Evolutionary conservation across 2,888 invertebrate genomes (phyloP).

Genomic region (Bellardia pandia): DNA sequence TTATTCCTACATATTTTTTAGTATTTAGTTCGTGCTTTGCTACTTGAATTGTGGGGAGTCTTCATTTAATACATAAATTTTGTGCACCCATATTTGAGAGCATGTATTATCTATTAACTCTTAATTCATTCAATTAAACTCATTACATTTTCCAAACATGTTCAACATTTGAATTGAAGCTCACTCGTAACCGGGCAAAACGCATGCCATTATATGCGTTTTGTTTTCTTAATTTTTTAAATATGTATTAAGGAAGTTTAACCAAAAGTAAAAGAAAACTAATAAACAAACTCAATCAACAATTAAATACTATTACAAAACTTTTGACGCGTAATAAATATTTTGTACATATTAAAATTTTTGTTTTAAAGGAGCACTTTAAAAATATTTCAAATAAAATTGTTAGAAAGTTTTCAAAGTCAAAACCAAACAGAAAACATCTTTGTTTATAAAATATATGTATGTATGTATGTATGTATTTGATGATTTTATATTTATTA

Average conservation of each 20-base stretch:
- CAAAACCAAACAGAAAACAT: not conserved
- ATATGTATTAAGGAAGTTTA: conserved; percentile 4
- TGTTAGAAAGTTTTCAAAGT: not conserved
- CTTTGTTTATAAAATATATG: conserved; percentile 1
- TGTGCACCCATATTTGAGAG: conserved; percentile 9
- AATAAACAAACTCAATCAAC: not conserved
- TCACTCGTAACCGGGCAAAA: conserved; percentile 17
- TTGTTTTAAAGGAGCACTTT: not conserved
- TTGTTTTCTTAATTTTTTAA: conserved; percentile 56
- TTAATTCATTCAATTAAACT: conserved; percentile 48
- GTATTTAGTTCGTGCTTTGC: conserved; percentile 36
- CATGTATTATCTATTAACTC: not conserved
- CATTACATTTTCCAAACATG: conserved; percentile 66
- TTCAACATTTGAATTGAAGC: conserved; percentile 36
- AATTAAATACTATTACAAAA: not conserved
- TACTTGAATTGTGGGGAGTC: conserved; percentile 40
- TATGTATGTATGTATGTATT: not conserved
- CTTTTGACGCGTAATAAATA: not conserved
- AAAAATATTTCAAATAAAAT: not conserved
- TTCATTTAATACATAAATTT: not conserved
- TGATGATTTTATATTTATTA: not conserved
- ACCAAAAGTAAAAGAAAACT: not conserved
- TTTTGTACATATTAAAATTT: not conserved
- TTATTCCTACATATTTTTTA: not conserved
- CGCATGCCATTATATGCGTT: conserved; percentile 69